Conservation (phyloP, 2,113 vertebrate genomes). For the Narcine bancroftii region DNA sequence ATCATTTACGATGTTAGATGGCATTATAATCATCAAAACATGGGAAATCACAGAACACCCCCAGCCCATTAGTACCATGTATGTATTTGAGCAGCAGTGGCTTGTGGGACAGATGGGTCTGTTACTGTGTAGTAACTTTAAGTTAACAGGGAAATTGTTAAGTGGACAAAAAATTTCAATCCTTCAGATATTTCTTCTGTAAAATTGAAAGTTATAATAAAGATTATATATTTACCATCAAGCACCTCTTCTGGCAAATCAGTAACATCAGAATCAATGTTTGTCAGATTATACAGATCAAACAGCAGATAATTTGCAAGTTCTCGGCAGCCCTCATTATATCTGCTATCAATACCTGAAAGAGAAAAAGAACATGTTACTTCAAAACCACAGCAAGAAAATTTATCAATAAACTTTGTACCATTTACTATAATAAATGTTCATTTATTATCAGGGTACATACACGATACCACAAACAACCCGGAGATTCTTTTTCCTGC, state of each 20-base stretch:
- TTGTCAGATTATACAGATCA: constrained; percentile 75
- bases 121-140: no score
- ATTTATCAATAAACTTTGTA: neutral
- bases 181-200: neutral
- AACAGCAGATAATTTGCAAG: constrained; percentile 88
- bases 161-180: neutral
- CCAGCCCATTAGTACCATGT: no score
- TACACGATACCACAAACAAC: no score
- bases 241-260: constrained; percentile 88
- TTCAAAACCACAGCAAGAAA: neutral
- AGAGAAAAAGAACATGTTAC: constrained; percentile 39
- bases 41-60: neutral
- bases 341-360: constrained; percentile 90
- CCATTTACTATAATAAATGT: neutral
- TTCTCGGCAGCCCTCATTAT: constrained; percentile 88
- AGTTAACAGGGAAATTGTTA: neutral
- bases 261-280: constrained; percentile 63
- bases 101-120: no score
- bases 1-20: neutral
- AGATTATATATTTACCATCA: constrained; percentile 61
- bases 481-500: no score
- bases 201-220: neutral
- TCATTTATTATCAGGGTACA: no score
- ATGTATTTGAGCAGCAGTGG: no score
- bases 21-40: neutral